These are phyloP conservation scores for Hyles vespertilio DNA, from an alignment of 1,140 invertebrate species.

Conservation along the genomic window DNA sequence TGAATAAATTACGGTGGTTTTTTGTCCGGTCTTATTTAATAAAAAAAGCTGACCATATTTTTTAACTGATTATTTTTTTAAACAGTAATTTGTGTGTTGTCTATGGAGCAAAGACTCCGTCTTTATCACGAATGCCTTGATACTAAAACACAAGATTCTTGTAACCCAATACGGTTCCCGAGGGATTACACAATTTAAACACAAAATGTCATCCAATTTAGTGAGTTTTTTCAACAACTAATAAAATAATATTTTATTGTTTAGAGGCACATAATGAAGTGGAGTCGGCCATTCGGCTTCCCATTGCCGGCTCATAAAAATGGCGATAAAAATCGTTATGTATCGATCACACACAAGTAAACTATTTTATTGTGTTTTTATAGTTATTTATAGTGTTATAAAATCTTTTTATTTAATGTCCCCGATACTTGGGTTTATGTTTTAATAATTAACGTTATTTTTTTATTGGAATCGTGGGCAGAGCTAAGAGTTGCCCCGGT, in stretches of 20 bases:
- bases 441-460: conserved; percentile 23
- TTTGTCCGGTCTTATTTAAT: background rate
- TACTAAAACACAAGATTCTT: too few species aligned
- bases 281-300: conserved; percentile 58
- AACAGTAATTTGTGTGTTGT: too few species aligned
- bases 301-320: conserved; percentile 61
- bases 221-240: background rate
- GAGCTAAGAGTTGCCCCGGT: too few species aligned
- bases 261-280: conserved; percentile 57
- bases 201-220: background rate
- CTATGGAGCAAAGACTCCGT: too few species aligned
- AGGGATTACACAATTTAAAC: too few species aligned
- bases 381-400: conserved; percentile 67
- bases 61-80: too few species aligned
- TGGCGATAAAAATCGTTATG: conserved; percentile 48
- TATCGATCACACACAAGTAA: conserved; percentile 56
- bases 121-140: too few species aligned
- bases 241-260: conserved; percentile 61
- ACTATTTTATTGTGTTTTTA: conserved; percentile 69
- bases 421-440: conserved; percentile 31
- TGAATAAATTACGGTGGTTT: conserved; percentile 19
- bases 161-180: too few species aligned
- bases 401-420: conserved; percentile 58
- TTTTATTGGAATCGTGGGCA: background rate
- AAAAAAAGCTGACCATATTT: too few species aligned